Evolutionary conservation across 2,888 invertebrate species (phyloP).

Genomic region (Zhuqinia jingwanae): DNA sequence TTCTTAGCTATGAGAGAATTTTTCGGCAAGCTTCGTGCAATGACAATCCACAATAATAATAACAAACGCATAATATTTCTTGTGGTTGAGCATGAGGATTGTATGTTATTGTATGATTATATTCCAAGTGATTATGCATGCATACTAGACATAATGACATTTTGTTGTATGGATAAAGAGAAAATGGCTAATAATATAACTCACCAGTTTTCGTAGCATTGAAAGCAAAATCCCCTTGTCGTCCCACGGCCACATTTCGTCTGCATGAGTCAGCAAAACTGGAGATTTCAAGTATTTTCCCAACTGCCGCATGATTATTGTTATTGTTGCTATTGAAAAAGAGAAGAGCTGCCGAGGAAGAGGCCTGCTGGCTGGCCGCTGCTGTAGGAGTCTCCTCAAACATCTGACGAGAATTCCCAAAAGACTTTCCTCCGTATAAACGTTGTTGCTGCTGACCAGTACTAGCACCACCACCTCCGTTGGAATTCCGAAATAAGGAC

Average conservation of each 20-base stretch:
- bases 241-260: constrained; percentile 72
- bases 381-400: constrained; percentile 37
- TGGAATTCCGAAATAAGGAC: constrained; percentile 58
- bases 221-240: constrained; percentile 74
- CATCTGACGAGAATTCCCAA: constrained; percentile 56
- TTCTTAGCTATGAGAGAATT: not conserved
- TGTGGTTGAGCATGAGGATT: too few species aligned
- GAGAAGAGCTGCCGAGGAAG: constrained; percentile 64
- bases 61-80: too few species aligned
- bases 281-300: constrained; percentile 75
- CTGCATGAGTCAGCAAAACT: constrained; percentile 77
- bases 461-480: constrained; percentile 34
- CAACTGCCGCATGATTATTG: constrained; percentile 59
- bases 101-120: constrained; percentile 30
- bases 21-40: not conserved
- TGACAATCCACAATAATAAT: not conserved
- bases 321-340: constrained; percentile 69
- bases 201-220: constrained; percentile 76
- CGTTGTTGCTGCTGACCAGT: constrained; percentile 50
- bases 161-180: not conserved
- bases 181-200: constrained; percentile 53
- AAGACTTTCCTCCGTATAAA: constrained; percentile 10
- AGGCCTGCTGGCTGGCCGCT: constrained; percentile 26
- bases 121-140: constrained; percentile 30
- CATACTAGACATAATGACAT: constrained; percentile 28